These are phyloP conservation scores for Sarcophaga subvicina DNA, from an alignment of 2,888 invertebrate genomes.

Conservation along the genomic window DNA sequence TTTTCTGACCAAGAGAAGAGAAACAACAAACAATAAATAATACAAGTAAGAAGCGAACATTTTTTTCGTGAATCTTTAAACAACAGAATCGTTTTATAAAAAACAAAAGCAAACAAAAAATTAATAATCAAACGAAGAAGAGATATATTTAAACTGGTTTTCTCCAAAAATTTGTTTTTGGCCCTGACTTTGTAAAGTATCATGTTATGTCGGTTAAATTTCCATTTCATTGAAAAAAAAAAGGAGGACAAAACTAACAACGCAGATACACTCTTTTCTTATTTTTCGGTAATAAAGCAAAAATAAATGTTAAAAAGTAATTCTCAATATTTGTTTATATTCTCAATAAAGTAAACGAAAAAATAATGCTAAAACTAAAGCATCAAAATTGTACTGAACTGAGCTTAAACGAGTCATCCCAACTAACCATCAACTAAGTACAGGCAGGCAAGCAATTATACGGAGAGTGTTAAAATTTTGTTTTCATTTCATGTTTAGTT, in stretches of 20 bases:
- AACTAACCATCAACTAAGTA: background rate
- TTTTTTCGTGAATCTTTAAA: background rate
- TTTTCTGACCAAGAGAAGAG: background rate
- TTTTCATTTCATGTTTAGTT: slow-evolving; percentile 25
- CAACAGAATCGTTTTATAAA: slow-evolving; percentile 29
- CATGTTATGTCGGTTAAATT: slow-evolving; percentile 22
- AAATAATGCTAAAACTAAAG: background rate
- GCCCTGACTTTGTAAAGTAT: slow-evolving; percentile 42
- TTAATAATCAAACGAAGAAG: background rate
- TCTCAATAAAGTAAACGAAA: background rate
- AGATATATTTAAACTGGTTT: slow-evolving; percentile 45
- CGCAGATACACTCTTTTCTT: background rate
- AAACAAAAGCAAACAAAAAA: background rate
- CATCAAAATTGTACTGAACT: background rate
- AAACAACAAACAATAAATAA: slow-evolving; percentile 3
- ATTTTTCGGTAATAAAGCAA: background rate
- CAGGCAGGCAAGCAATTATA: background rate
- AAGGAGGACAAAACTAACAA: background rate
- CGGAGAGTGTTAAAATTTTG: background rate
- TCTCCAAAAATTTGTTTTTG: slow-evolving; percentile 32
- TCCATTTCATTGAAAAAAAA: slow-evolving; percentile 44
- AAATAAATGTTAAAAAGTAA: background rate
- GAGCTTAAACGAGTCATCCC: background rate
- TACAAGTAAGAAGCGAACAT: slow-evolving; percentile 33
- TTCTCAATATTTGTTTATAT: slow-evolving; percentile 6